Evolutionary conservation across 2,113 vertebrate species (phyloP).

Genomic region (Burhinus oedicnemus): DNA sequence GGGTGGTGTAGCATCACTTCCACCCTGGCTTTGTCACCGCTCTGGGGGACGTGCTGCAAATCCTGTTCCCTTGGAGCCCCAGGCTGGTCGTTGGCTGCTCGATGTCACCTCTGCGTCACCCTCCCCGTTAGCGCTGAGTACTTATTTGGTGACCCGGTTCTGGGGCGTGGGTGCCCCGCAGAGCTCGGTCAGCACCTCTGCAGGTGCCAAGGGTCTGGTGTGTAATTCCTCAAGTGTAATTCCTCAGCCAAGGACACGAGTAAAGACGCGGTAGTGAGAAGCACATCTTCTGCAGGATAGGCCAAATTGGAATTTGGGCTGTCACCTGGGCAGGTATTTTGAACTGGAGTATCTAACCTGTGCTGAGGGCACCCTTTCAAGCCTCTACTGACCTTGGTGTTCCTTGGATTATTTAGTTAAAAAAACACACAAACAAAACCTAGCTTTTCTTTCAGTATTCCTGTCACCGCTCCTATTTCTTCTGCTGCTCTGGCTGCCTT

Average conservation of each 20-base stretch:
- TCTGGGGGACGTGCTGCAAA: not conserved
- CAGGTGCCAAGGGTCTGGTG: not conserved
- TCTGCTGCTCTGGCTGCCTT: not conserved
- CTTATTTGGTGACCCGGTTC: not conserved
- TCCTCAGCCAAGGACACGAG: not conserved
- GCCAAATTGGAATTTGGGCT: not conserved
- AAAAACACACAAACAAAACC: fast-evolving
- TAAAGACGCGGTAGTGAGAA: not conserved
- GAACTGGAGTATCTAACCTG: no score
- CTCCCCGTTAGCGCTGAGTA: not conserved
- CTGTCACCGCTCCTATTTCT: not conserved
- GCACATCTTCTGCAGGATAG: not conserved
- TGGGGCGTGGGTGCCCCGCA: not conserved
- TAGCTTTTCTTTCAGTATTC: not conserved
- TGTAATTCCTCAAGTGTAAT: not conserved
- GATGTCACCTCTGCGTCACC: not conserved
- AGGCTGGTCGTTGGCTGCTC: not conserved
- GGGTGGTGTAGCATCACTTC: not conserved
- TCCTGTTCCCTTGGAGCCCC: not conserved
- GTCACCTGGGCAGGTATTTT: not conserved
- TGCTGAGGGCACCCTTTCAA: not conserved
- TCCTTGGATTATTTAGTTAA: not conserved
- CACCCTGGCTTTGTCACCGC: not conserved
- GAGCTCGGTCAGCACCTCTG: not conserved
- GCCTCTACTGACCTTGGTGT: not conserved